These are phyloP conservation scores for Platichthys flesus DNA, from an alignment of 2,113 vertebrate species.

Conservation along the genomic window DNA sequence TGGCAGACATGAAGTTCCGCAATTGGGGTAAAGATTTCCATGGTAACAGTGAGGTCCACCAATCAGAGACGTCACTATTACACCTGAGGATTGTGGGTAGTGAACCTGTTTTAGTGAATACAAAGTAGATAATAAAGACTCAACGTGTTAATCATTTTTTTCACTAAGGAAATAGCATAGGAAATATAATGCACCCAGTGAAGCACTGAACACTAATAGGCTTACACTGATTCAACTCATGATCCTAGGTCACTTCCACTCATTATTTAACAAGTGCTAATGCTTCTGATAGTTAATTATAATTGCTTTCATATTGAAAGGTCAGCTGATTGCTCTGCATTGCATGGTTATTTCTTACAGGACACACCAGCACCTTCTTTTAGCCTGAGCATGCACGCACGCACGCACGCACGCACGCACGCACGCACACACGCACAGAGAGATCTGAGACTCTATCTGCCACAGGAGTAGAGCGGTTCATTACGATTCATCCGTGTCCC, in stretches of 20 bases:
- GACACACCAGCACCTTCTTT: background rate
- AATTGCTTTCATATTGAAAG: background rate
- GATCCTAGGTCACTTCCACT: background rate
- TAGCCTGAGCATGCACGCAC: background rate
- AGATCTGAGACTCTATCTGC: background rate
- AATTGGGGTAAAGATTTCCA: no score
- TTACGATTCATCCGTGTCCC: conserved; percentile 20
- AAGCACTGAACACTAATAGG: background rate
- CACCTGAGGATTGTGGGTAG: no score
- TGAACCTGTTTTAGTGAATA: no score
- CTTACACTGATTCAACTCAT: background rate
- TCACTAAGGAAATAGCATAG: background rate
- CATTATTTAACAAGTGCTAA: background rate
- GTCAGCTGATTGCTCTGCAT: background rate
- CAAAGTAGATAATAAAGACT: no score
- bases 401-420: no score
- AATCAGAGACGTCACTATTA: no score
- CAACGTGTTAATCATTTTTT: no score
- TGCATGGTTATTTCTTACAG: background rate
- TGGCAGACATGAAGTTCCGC: no score
- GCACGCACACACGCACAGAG: background rate
- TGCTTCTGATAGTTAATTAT: background rate
- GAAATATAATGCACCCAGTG: background rate
- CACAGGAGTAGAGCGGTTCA: conserved; percentile 8
- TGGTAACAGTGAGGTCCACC: no score